A percentile compares a stretch with the other conserved stretches of the same genome.
Evolutionary conservation across 2,888 invertebrate species (phyloP).

Genomic region (Arctia plantaginis): DNA sequence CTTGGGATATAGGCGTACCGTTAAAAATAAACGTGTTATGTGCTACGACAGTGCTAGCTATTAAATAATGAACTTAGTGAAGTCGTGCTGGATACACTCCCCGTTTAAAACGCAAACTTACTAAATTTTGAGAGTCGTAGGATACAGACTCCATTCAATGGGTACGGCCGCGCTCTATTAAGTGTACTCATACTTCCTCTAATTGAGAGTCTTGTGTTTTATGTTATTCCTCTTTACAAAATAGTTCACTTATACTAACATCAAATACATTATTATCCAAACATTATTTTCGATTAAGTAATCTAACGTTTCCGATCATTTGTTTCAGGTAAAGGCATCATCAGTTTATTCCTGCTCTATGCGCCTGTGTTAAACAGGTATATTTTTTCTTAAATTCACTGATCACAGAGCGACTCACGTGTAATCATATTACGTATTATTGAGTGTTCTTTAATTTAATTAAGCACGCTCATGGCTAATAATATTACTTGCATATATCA

Average conservation of each 20-base stretch:
- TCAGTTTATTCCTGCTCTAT: background rate
- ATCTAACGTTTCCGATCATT: slow-evolving; percentile 13
- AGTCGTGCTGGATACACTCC: background rate
- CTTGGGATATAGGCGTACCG: no score
- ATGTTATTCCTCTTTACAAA: background rate
- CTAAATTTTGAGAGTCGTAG: slow-evolving; percentile 12
- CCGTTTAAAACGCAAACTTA: slow-evolving; percentile 19
- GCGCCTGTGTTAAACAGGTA: slow-evolving; percentile 19
- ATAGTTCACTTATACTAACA: background rate
- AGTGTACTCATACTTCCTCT: no score
- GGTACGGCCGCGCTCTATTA: no score
- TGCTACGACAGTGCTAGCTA: no score
- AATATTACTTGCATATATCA: slow-evolving; percentile 22
- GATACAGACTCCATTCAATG: no score
- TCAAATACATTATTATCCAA: background rate
- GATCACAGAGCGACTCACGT: slow-evolving; percentile 16
- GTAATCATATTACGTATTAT: slow-evolving; percentile 62
- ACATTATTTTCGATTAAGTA: background rate
- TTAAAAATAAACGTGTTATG: background rate
- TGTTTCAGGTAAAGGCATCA: slow-evolving; percentile 51
- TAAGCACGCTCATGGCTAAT: slow-evolving; percentile 38
- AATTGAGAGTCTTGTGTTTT: no score
- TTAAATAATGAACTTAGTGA: background rate
- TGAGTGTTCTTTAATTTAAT: slow-evolving; percentile 63
- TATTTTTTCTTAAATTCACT: slow-evolving; percentile 28